Evolutionary conservation across 2,888 invertebrate species (phyloP), one percentile per base, ranked within the genome.

Genomic region (Rhagonycha lutea): DNA sequence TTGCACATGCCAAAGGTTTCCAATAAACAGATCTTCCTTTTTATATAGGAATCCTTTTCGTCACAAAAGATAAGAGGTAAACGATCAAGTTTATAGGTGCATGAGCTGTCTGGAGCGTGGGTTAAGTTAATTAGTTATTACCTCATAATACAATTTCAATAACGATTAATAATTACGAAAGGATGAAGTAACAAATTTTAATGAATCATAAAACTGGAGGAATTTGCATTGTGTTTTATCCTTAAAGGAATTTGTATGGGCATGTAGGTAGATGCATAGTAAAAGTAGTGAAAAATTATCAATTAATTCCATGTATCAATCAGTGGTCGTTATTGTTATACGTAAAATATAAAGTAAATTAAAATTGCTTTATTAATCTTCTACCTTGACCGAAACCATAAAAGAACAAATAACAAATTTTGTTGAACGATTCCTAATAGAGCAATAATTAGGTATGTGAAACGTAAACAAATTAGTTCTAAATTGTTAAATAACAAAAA

Each of bases 321-420:
- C 7, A 47, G 5, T 47, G 47, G 5, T 47, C 4, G 4, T 47
- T 47, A 47, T 47, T 47, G 47, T 47, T 47, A 5, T 47, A n/a
- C 47, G 47, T 4, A 47, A 47, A 47, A 18, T 18, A 18, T 18
- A 47, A 47, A n/a, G n/a, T 47, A 47, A 47, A 47, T 47, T 47
- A 47, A 24, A 12, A 65, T 65, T 26, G 63, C 26, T 63, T 24
- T 63, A 14, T 23, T 11, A 63, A 63, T 23, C 23, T 14, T 8
- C 14, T 32, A 61, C 72, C 72, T 72, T 72, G 72, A 72, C 72
- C 32, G 72, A 72, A 68, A 68, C 72, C 72, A 61, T 62, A 72
- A 61, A 72, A 72, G 71, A n/a, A 26, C 68, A 68, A 70, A 70
- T 47, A 47, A n/a, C 65, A 65, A 47, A 71, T 71, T 65, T 61